phyloP scores from a whole-genome alignment of 2,113 vertebrate genomes.

The Corvus moneduloides region DNA sequence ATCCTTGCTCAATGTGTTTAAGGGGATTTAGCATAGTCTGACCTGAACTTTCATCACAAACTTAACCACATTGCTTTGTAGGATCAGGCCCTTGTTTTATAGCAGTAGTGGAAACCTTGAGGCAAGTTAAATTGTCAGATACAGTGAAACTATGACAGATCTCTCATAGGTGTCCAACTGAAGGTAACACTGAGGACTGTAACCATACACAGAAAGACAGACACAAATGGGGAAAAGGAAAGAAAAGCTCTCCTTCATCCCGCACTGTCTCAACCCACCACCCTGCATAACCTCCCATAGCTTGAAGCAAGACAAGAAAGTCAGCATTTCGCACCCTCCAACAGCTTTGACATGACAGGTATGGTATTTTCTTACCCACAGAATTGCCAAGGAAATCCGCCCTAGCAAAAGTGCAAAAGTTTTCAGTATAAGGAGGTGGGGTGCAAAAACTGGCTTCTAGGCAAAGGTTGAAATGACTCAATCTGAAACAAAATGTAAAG shows the following conservation, averaged over 20 bases:
- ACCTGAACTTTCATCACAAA: neutral
- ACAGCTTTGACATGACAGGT: conserved; percentile 64
- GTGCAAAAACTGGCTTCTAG: conserved; percentile 59
- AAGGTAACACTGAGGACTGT: neutral
- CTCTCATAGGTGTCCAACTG: neutral
- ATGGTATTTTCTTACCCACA: conserved; percentile 61
- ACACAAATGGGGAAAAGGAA: neutral
- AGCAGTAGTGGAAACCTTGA: neutral
- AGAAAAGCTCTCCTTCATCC: neutral
- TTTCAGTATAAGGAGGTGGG: conserved; percentile 51
- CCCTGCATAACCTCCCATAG: neutral
- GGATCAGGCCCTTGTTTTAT: neutral
- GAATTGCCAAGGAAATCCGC: conserved; percentile 60
- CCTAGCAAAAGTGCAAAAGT: conserved; percentile 58
- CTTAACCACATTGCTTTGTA: fast-evolving
- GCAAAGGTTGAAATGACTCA: conserved; percentile 68
- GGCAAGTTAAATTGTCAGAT: neutral
- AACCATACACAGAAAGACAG: neutral
- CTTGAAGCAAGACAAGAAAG: conserved; percentile 45
- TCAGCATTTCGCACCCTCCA: conserved; percentile 15
- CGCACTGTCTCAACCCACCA: neutral
- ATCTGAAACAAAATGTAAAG: conserved; percentile 62
- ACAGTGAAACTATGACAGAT: neutral
- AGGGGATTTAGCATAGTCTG: neutral
- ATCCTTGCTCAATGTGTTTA: fast-evolving